A percentile compares a stretch with the other conserved stretches of the same genome.
Conservation (phyloP, 2,797 vertebrate species). For the Cygnus olor region DNA sequence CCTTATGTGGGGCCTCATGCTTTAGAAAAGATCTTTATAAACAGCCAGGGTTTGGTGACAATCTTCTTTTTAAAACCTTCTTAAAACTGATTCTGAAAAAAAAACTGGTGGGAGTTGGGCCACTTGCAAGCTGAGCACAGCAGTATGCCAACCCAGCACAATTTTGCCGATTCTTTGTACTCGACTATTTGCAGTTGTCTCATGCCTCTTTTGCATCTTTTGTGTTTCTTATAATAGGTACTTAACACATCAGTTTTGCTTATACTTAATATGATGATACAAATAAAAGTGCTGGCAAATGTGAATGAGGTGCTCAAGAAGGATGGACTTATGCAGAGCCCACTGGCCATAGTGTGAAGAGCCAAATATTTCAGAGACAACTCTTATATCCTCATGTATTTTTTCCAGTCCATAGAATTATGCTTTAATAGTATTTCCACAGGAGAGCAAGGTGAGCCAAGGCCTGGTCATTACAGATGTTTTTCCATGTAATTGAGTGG, state of each 20-base stretch:
- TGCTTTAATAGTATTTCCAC: slow-evolving; percentile 41
- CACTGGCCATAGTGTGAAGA: background rate
- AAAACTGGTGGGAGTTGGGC: background rate
- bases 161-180: background rate
- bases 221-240: background rate
- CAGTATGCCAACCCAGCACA: background rate
- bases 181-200: background rate
- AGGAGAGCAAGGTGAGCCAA: slow-evolving; percentile 45
- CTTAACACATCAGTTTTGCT: background rate
- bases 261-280: background rate
- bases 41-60: background rate
- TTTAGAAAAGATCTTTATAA: background rate
- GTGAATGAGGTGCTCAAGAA: background rate
- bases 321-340: background rate
- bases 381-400: background rate
- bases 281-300: background rate
- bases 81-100: background rate
- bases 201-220: background rate
- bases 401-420: slow-evolving; percentile 5
- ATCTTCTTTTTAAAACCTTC: background rate
- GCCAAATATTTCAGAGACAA: background rate
- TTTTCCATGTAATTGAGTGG: slow-evolving; percentile 41
- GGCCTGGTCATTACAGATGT: background rate
- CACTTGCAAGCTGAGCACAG: accelerated
- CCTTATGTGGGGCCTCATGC: background rate